A percentile compares a stretch with the other conserved stretches of the same genome.
Conservation (phyloP, 2,888 invertebrate species). For the Leptura quadrifasciata region DNA sequence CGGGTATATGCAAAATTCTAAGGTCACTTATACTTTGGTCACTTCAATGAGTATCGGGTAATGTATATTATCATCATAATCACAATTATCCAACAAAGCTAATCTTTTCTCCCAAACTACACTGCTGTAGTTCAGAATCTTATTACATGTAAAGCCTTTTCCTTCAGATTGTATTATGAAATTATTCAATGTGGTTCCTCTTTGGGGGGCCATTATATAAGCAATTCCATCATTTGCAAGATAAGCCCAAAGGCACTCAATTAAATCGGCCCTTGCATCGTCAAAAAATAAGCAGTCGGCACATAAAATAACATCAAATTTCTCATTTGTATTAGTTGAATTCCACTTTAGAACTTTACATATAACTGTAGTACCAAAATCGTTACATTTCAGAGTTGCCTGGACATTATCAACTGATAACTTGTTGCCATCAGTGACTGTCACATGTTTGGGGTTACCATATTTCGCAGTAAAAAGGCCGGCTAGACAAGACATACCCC, state of each 20-base stretch:
- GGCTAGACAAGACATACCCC: constrained; percentile 90
- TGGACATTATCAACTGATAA: constrained; percentile 84
- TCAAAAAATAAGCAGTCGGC: constrained; percentile 90
- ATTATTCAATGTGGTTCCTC: constrained; percentile 82
- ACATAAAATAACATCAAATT: constrained; percentile 84
- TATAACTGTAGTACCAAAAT: constrained; percentile 75
- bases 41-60: constrained; percentile 82
- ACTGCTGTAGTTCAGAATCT: constrained; percentile 79
- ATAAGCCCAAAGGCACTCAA: constrained; percentile 81
- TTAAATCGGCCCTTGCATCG: constrained; percentile 81
- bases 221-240: constrained; percentile 80
- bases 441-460: constrained; percentile 79
- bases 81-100: constrained; percentile 77
- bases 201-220: constrained; percentile 85
- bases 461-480: constrained; percentile 84
- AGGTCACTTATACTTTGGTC: constrained; percentile 75
- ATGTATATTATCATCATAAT: constrained; percentile 83
- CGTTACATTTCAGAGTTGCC: constrained; percentile 80
- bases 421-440: constrained; percentile 87
- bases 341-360: constrained; percentile 78
- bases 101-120: constrained; percentile 82
- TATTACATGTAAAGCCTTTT: constrained; percentile 77
- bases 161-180: constrained; percentile 80
- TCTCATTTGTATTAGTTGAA: constrained; percentile 67
- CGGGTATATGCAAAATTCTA: constrained; percentile 61